phyloP scores from a whole-genome alignment of 2,888 invertebrate genomes.

The Alsophila aescularia region DNA sequence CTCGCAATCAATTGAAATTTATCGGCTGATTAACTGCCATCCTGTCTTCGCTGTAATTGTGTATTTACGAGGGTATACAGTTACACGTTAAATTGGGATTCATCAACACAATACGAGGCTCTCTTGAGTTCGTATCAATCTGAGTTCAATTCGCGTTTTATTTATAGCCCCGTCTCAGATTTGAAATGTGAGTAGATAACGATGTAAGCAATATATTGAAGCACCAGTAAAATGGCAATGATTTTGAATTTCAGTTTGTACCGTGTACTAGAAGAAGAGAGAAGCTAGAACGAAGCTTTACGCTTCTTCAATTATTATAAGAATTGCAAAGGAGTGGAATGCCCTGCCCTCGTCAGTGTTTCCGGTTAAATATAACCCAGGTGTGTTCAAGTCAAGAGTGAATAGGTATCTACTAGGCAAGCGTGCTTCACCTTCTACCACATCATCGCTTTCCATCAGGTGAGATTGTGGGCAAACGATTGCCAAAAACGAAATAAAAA shows the following conservation, averaged over 20 bases:
- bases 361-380: too few species aligned
- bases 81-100: conserved; percentile 54
- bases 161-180: conserved; percentile 4
- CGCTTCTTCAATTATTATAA: too few species aligned
- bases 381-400: too few species aligned
- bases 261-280: background rate
- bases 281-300: background rate
- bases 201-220: conserved; percentile 6
- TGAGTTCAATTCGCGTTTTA: conserved; percentile 20
- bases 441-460: too few species aligned
- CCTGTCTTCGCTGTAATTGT: conserved; percentile 55
- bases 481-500: too few species aligned
- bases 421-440: too few species aligned
- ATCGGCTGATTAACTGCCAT: conserved; percentile 63
- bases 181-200: conserved; percentile 4
- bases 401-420: too few species aligned
- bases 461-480: too few species aligned
- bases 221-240: background rate
- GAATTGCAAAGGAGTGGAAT: too few species aligned
- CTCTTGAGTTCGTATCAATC: conserved; percentile 20
- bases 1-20: conserved; percentile 64
- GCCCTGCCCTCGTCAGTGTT: too few species aligned
- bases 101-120: conserved; percentile 39
- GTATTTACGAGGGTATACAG: conserved; percentile 52
- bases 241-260: conserved; percentile 1